Evolutionary conservation across 1,140 invertebrate species (phyloP).

Genomic region (Eciton burchellii): DNA sequence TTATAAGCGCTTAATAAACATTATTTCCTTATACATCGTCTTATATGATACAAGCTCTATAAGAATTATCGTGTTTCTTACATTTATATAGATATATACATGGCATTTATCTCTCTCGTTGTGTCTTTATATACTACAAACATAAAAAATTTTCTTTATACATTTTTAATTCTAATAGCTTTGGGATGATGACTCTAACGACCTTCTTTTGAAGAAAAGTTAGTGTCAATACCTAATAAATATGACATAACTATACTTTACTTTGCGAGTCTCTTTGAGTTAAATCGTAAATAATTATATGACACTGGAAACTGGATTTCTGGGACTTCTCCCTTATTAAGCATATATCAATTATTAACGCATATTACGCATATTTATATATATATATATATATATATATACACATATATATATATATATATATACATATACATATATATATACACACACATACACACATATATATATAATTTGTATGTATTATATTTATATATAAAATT

Average conservation of each 20-base stretch:
- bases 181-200: slow-evolving; percentile 46
- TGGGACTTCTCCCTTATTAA: slow-evolving; percentile 3
- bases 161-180: slow-evolving; percentile 56
- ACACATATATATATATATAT: slow-evolving; percentile 21
- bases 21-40: slow-evolving; percentile 37
- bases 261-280: slow-evolving; percentile 25
- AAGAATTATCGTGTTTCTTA: slow-evolving; percentile 41
- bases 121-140: slow-evolving; percentile 67
- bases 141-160: slow-evolving; percentile 67
- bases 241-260: slow-evolving; percentile 25
- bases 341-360: slow-evolving; percentile 24
- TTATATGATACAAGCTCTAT: slow-evolving; percentile 70
- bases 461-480: neutral
- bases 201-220: slow-evolving; percentile 35
- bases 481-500: slow-evolving; percentile 32
- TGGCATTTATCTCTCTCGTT: slow-evolving; percentile 62
- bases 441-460: neutral
- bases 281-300: slow-evolving; percentile 24
- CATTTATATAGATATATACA: slow-evolving; percentile 60
- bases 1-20: slow-evolving; percentile 35
- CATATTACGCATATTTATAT: slow-evolving; percentile 23
- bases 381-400: neutral
- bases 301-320: neutral
- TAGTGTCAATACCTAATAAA: slow-evolving; percentile 37
- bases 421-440: neutral